Evolutionary conservation across 2,113 vertebrate genomes (phyloP).

Genomic region (Tachysurus fulvidraco): DNA sequence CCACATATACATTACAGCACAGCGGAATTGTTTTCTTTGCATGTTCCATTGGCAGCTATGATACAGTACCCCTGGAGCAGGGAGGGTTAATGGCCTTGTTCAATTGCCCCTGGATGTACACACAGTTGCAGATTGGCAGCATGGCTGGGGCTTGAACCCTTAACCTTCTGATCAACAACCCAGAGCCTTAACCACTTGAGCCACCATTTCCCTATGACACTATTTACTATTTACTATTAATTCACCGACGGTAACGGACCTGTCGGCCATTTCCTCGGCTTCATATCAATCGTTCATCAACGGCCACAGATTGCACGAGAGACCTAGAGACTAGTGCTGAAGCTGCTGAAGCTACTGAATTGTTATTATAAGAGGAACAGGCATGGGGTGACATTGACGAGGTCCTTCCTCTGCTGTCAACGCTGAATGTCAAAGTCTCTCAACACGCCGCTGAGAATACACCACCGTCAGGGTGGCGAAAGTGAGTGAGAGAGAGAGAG

Average conservation of each 20-base stretch:
- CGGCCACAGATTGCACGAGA: not conserved
- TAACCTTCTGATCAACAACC: no score
- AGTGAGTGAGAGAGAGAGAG: no score
- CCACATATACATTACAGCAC: no score
- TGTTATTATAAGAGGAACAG: not conserved
- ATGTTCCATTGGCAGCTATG: no score
- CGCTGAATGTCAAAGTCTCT: constrained; percentile 19
- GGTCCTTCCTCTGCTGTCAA: not conserved
- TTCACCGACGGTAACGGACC: not conserved
- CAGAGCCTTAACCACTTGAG: no score
- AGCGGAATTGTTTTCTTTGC: no score
- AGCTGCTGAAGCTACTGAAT: not conserved
- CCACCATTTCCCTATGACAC: no score
- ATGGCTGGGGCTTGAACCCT: no score
- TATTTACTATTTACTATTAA: not conserved
- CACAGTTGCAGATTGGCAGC: no score
- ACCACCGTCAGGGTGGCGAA: constrained; percentile 35
- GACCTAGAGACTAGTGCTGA: not conserved
- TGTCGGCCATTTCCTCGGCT: not conserved
- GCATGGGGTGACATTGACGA: constrained; percentile 37
- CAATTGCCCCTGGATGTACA: no score
- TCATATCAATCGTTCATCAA: not conserved
- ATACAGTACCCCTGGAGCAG: no score
- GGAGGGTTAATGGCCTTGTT: no score
- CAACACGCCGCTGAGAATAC: constrained; percentile 37